phyloP scores from a whole-genome alignment of 2,888 invertebrate genomes.

The Poecilobothrus nobilitatus region DNA sequence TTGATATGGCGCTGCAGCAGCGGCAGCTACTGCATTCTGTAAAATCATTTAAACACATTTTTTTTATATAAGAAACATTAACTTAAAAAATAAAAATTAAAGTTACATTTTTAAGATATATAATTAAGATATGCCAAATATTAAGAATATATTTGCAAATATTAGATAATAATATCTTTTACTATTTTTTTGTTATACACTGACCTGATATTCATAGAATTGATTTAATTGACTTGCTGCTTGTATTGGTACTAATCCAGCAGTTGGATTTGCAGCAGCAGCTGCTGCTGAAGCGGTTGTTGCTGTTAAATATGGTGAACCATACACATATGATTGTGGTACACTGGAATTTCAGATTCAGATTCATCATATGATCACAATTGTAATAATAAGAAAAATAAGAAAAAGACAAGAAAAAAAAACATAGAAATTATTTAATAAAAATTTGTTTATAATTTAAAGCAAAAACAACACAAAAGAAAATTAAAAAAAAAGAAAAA shows the following conservation, averaged over 20 bases:
- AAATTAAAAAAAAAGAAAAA: not conserved
- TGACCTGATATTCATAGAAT: conserved; percentile 67
- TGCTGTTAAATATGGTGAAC: conserved; percentile 59
- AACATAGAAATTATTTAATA: not conserved
- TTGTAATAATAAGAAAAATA: not conserved
- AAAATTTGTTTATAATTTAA: conserved; percentile 4
- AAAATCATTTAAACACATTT: not conserved
- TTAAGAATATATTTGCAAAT: too few species aligned
- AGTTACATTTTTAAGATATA: too few species aligned
- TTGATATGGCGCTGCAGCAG: conserved; percentile 27
- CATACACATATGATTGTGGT: conserved; percentile 69
- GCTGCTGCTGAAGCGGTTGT: conserved; percentile 43
- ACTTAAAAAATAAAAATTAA: not conserved
- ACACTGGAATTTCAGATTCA: conserved; percentile 45
- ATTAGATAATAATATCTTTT: too few species aligned
- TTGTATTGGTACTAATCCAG: conserved; percentile 60
- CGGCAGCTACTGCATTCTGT: conserved; percentile 27
- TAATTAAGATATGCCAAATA: too few species aligned
- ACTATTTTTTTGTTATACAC: not conserved
- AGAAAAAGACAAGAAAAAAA: conserved; percentile 6
- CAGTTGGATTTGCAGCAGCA: conserved; percentile 42
- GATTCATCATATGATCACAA: too few species aligned
- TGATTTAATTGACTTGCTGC: conserved; percentile 58
- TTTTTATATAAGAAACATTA: not conserved
- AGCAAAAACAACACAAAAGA: conserved; percentile 1